Evolutionary conservation across 2,113 vertebrate species (phyloP).

Genomic region (Hippoglossus stenolepis): DNA sequence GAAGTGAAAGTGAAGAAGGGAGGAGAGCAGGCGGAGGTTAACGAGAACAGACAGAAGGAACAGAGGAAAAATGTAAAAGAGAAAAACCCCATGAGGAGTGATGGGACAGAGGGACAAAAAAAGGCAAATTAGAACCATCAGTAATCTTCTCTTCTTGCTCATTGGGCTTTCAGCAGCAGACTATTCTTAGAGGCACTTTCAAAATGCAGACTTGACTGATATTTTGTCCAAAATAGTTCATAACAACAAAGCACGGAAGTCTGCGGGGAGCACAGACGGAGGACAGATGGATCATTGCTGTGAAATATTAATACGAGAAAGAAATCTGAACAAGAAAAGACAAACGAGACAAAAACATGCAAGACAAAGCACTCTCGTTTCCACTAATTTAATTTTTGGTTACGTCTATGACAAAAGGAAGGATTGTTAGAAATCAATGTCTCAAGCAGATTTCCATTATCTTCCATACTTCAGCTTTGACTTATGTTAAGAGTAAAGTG

Average conservation of each 20-base stretch:
- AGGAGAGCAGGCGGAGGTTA: conserved; percentile 5
- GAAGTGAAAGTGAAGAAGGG: not conserved
- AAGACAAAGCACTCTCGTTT: not conserved
- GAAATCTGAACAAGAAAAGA: conserved; percentile 14
- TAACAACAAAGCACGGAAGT: conserved; percentile 34
- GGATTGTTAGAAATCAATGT: conserved; percentile 14
- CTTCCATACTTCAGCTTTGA: not conserved
- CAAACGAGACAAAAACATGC: conserved; percentile 14
- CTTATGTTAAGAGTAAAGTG: not conserved
- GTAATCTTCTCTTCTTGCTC: conserved; percentile 32
- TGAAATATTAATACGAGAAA: conserved; percentile 47
- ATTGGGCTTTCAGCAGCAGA: conserved; percentile 17
- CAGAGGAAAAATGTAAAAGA: conserved; percentile 10
- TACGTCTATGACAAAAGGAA: no score
- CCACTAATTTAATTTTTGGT: conserved; percentile 9
- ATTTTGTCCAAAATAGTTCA: conserved; percentile 49
- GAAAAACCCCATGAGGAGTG: not conserved
- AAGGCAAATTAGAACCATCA: not conserved
- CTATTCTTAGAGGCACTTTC: conserved; percentile 42
- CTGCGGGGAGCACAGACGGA: conserved; percentile 16
- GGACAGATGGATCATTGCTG: conserved; percentile 10
- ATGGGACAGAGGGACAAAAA: conserved; percentile 1
- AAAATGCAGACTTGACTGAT: conserved; percentile 39
- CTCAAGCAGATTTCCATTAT: conserved; percentile 9
- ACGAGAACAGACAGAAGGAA: conserved; percentile 10